These are phyloP conservation scores for Muscicapa adusta DNA, from an alignment of 2,113 vertebrate genomes.

Conservation along the genomic window DNA sequence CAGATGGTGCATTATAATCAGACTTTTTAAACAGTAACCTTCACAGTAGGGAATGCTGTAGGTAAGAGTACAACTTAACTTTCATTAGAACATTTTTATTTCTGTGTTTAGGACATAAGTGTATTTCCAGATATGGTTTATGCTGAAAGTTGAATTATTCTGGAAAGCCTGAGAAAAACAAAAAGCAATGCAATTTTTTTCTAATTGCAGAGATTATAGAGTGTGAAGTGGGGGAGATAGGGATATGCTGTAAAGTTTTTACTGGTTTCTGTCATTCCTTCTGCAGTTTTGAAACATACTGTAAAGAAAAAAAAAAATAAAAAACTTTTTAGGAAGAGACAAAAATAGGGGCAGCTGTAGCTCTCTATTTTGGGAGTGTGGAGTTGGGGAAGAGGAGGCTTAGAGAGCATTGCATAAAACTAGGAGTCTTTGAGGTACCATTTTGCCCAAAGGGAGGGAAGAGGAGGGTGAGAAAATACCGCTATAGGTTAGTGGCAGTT, in stretches of 20 bases:
- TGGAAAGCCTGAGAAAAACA: slow-evolving; percentile 8
- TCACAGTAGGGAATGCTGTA: slow-evolving; percentile 48
- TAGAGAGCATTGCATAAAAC: not conserved
- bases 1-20: slow-evolving; percentile 64
- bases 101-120: slow-evolving; percentile 4
- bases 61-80: slow-evolving; percentile 50
- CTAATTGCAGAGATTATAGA: not conserved
- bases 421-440: not conserved
- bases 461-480: not conserved
- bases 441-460: not conserved
- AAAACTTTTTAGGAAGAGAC: not conserved
- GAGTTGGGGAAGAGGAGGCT: not conserved
- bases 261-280: not conserved
- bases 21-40: slow-evolving; percentile 56
- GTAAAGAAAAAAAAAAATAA: not conserved
- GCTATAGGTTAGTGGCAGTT: not conserved
- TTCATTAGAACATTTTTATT: slow-evolving; percentile 48
- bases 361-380: not conserved
- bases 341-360: not conserved
- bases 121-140: not conserved
- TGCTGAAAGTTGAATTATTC: slow-evolving; percentile 12
- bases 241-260: not conserved
- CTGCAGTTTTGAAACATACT: slow-evolving; percentile 5
- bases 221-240: not conserved
- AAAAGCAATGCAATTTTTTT: not conserved